Evolutionary conservation across 2,888 invertebrate genomes (phyloP), one percentile per base, ranked within the genome.

Genomic region (Hybos culiciformis): DNA sequence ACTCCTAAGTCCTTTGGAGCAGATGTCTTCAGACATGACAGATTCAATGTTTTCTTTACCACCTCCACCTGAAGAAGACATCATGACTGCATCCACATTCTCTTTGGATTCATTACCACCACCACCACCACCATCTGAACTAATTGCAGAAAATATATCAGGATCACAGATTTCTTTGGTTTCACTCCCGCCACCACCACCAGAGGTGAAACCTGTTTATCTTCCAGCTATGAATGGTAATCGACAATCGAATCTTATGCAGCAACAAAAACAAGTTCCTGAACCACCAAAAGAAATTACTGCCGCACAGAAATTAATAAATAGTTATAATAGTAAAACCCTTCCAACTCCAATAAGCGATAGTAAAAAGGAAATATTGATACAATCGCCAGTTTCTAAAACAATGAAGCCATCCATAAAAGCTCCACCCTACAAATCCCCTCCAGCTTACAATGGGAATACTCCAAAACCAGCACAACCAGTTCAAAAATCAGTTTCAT

Each of bases 101-200:
- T 85, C 85, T 19, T 62, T 85, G 32, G 85, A 86, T 53, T 84
- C 83, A n/a, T 63, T 85, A 46, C 84, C 83, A 1, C 85, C 84
- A 14, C 86, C 85, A 2, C 79, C 80, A 32, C 79, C 79, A 29
- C 77, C 78, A 21, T 51, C 54, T 19, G 57, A 57, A 5, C 68
- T 68, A 18, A 53, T 55, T 47, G 45, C 44, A 42, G 45, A 43
- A 33, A 61, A 63, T 38, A 58, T 66, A 7, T 61, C 75, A 11
- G 83, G 82, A 5, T 83, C 84, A 6, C 80, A 80, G 55, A 63
- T 83, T 23, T 78, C 77, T 37, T 58, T 79, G 46, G 74, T 72
- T 53, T 83, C 82, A 34, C 63, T 84, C 31, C 85, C 85, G 7
- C 85, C 83, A 8, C 83, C 83, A 2, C 84, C 84, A 3, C 72